Evolutionary conservation across 2,888 invertebrate species (phyloP).

Genomic region (Capitulum mitella): DNA sequence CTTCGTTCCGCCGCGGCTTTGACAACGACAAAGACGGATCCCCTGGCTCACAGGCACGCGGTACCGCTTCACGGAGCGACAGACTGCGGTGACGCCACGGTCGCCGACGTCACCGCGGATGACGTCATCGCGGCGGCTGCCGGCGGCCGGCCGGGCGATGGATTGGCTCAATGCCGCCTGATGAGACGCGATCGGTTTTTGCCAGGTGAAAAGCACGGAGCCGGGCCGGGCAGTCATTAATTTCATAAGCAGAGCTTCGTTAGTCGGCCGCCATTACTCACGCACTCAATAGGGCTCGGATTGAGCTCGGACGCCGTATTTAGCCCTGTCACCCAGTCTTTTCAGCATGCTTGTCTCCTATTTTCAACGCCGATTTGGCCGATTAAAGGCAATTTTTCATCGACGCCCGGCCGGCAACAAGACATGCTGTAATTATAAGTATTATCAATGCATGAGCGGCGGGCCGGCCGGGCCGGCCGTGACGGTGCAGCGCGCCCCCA

Average conservation of each 20-base stretch:
- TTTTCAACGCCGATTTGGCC: constrained; percentile 23
- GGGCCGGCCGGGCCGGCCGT: background rate
- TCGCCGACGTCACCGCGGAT: no score
- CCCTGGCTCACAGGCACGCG: no score
- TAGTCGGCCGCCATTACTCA: background rate
- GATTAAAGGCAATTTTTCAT: constrained; percentile 21
- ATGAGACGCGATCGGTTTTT: constrained; percentile 2
- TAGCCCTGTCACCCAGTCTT: constrained; percentile 15
- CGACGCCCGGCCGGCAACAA: background rate
- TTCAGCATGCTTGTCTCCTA: constrained; percentile 13
- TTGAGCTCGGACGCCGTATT: background rate
- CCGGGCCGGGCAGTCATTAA: background rate
- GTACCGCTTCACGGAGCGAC: no score
- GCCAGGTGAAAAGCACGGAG: background rate
- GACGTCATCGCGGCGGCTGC: no score
- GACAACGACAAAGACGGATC: no score
- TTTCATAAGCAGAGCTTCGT: constrained; percentile 5
- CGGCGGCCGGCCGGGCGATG: background rate
- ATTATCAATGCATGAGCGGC: background rate
- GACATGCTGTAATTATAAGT: background rate
- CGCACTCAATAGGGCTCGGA: background rate
- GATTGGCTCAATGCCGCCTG: constrained; percentile 15
- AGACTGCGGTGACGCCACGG: no score
- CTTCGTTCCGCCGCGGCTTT: no score
- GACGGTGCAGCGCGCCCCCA: background rate